phyloP scores from a whole-genome alignment of 2,113 vertebrate genomes.

The Solea senegalensis region DNA sequence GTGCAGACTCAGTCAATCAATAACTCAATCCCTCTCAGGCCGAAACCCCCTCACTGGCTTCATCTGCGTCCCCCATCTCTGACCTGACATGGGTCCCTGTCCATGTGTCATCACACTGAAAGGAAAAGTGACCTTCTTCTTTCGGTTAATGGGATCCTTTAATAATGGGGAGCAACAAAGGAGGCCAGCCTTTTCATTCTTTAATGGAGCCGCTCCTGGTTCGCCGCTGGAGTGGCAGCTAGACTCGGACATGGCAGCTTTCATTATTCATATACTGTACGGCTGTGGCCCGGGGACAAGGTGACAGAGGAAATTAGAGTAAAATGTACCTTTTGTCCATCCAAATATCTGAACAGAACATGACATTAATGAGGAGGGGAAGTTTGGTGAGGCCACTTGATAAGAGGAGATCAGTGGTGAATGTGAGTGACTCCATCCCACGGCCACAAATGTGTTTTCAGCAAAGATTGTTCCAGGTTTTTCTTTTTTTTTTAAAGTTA shows the following conservation, averaged over 20 bases:
- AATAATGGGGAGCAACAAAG: constrained; percentile 74
- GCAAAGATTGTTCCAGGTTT: neutral
- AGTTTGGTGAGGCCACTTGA: neutral
- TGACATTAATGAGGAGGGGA: constrained; percentile 5
- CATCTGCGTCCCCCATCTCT: constrained; percentile 59
- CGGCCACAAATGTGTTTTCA: neutral
- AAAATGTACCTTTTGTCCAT: constrained; percentile 28
- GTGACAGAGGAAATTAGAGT: constrained; percentile 15
- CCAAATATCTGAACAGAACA: constrained; percentile 40
- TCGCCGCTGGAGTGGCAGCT: constrained; percentile 29
- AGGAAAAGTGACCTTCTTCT: constrained; percentile 81
- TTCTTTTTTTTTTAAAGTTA: neutral
- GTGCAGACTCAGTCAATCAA: constrained; percentile 76
- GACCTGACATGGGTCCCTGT: constrained; percentile 68
- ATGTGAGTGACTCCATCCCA: neutral
- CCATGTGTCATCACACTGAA: constrained; percentile 75
- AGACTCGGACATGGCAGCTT: constrained; percentile 44
- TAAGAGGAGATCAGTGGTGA: constrained; percentile 5
- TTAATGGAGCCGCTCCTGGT: constrained; percentile 62
- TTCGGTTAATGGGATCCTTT: constrained; percentile 76
- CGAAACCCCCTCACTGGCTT: constrained; percentile 29
- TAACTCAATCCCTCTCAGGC: constrained; percentile 59
- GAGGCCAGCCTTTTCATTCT: constrained; percentile 69
- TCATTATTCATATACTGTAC: constrained; percentile 60
- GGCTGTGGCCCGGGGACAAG: constrained; percentile 28